phyloP scores from a whole-genome alignment of 37 sponge, comb jelly and placozoan species.

The Geodia barretti region DNA sequence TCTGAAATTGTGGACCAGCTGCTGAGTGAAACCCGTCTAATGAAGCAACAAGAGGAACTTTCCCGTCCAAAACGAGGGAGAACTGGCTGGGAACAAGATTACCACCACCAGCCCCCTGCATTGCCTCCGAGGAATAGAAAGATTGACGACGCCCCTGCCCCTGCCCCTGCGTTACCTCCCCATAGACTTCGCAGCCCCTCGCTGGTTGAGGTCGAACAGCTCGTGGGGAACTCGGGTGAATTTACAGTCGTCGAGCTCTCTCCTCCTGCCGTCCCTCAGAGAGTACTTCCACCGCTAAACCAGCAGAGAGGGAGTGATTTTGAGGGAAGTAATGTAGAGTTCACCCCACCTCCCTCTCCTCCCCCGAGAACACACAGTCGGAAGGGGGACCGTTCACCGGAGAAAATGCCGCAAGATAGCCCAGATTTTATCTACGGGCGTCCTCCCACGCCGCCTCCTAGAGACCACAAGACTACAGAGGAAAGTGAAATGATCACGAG shows the following conservation, averaged over 20 bases:
- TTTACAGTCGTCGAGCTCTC: background rate
- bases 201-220: background rate
- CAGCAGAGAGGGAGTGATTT: no score
- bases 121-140: background rate
- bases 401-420: no score
- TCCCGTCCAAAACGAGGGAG: background rate
- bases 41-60: background rate
- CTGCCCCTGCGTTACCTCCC: background rate
- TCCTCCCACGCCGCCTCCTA: background rate
- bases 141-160: background rate
- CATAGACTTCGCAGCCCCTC: background rate
- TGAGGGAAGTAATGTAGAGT: no score
- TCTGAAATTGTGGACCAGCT: background rate
- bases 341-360: background rate
- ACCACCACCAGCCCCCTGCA: background rate
- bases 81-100: background rate
- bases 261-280: no score
- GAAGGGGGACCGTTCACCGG: background rate
- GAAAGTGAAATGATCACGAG: background rate
- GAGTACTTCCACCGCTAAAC: no score
- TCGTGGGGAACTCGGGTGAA: background rate
- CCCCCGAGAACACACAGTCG: background rate
- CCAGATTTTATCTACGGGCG: no score
- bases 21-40: background rate
- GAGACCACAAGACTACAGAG: no score